A percentile compares a stretch with the other conserved stretches of the same genome.
These are phyloP conservation scores for Nomada lathburiana DNA, from an alignment of 2,888 invertebrate genomes.

Conservation along the genomic window DNA sequence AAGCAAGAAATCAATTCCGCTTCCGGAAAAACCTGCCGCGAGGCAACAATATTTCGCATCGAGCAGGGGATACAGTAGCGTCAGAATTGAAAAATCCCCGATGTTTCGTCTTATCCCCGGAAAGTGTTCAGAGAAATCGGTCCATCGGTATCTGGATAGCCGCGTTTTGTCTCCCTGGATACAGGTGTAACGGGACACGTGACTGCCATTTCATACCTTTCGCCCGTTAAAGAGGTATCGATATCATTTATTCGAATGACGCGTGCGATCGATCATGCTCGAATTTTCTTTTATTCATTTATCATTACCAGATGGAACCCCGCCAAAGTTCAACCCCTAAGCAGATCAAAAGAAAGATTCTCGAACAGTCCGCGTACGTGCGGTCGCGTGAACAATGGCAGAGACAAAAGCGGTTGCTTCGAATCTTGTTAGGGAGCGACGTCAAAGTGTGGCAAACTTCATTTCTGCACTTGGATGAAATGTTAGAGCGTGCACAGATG, in stretches of 20 bases:
- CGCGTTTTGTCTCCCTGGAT: slow-evolving; percentile 41
- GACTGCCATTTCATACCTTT: slow-evolving; percentile 37
- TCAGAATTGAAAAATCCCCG: slow-evolving; percentile 24
- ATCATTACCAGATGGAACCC: slow-evolving; percentile 1
- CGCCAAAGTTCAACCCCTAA: no score
- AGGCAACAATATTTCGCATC: not conserved
- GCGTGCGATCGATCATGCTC: slow-evolving; percentile 30
- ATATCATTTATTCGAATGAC: slow-evolving; percentile 51
- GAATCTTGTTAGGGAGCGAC: slow-evolving; percentile 64
- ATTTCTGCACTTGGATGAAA: slow-evolving; percentile 48
- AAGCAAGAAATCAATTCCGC: not conserved
- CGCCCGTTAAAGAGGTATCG: slow-evolving; percentile 26
- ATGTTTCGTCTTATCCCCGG: slow-evolving; percentile 5
- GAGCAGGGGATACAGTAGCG: not conserved
- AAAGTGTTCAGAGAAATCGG: slow-evolving; percentile 33
- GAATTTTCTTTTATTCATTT: slow-evolving; percentile 20
- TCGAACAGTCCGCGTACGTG: slow-evolving; percentile 21
- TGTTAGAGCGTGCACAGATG: slow-evolving; percentile 17
- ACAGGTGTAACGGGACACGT: slow-evolving; percentile 49
- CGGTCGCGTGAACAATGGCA: slow-evolving; percentile 54
- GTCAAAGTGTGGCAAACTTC: slow-evolving; percentile 68
- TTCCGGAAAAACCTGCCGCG: not conserved
- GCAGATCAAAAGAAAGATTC: slow-evolving; percentile 28
- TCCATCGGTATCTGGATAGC: slow-evolving; percentile 28
- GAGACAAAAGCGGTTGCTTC: slow-evolving; percentile 57